Evolutionary conservation across 1,140 invertebrate species (phyloP).

Genomic region (Thalassaphorura encarpata): DNA sequence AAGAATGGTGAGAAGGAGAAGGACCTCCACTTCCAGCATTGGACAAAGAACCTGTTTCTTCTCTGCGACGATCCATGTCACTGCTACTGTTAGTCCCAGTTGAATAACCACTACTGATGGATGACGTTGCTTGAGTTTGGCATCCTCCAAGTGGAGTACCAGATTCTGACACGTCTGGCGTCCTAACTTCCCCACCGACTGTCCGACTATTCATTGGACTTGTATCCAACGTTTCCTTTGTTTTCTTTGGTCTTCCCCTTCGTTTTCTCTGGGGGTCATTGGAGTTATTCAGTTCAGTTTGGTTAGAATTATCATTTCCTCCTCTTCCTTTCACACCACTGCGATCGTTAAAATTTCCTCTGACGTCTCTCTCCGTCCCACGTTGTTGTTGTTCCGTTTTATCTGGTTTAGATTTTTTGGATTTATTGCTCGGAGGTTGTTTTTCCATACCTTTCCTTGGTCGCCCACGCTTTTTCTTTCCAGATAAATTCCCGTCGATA

Average conservation of each 20-base stretch:
- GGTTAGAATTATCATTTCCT: too few species aligned
- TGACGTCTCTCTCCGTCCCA: neutral
- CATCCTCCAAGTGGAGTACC: too few species aligned
- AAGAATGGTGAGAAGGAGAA: constrained; percentile 32
- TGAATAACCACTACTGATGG: constrained; percentile 32
- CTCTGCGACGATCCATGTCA: constrained; percentile 32
- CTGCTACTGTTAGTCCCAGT: constrained; percentile 29
- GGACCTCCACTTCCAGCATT: constrained; percentile 25
- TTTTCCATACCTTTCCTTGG: constrained; percentile 34
- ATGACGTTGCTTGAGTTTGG: constrained; percentile 32
- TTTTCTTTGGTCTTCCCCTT: constrained; percentile 74
- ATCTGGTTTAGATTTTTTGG: too few species aligned
- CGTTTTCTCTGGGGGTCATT: constrained; percentile 59
- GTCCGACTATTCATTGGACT: too few species aligned
- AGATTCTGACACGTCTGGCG: too few species aligned
- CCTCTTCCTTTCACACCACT: constrained; percentile 1
- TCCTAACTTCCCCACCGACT: too few species aligned
- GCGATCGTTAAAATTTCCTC: neutral
- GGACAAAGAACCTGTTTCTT: constrained; percentile 27
- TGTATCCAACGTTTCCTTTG: too few species aligned
- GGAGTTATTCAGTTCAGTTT: constrained; percentile 37
- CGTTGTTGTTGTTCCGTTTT: too few species aligned
- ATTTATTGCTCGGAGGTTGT: constrained; percentile 8
- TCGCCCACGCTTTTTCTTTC: constrained; percentile 35
- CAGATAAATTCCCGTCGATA: constrained; percentile 24